Evolutionary conservation across 2,888 invertebrate species (phyloP).

Genomic region (Entomobrya proxima): DNA sequence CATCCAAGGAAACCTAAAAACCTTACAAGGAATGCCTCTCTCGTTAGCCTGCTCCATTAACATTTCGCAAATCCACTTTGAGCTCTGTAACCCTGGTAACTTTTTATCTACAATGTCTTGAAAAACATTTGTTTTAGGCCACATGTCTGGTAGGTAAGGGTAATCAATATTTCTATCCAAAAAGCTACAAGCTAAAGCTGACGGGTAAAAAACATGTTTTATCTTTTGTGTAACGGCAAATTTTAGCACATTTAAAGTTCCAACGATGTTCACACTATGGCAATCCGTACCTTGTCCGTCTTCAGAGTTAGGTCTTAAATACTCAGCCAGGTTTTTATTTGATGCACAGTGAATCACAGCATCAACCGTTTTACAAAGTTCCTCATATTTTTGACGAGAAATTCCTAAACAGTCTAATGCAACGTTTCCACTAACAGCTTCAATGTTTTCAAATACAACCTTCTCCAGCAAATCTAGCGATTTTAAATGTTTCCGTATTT

Average conservation of each 20-base stretch:
- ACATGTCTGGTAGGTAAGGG: not conserved
- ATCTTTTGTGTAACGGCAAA: not conserved
- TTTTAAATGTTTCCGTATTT: no score
- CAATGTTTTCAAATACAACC: no score
- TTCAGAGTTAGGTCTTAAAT: constrained; percentile 17
- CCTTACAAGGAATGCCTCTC: constrained; percentile 2
- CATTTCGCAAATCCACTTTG: not conserved
- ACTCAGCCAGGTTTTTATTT: constrained; percentile 20
- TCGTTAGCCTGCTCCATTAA: not conserved
- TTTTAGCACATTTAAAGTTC: not conserved
- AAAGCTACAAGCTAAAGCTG: not conserved
- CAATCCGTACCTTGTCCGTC: not conserved
- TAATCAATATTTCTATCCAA: not conserved
- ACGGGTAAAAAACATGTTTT: not conserved
- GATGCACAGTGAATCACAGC: constrained; percentile 37
- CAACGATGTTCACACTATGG: not conserved
- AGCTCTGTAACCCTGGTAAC: not conserved
- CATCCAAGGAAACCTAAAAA: not conserved
- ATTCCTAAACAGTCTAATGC: not conserved
- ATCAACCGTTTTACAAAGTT: not conserved
- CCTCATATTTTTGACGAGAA: not conserved
- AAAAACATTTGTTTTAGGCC: not conserved
- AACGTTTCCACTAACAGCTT: no score
- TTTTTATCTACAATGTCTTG: not conserved
- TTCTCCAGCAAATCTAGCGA: no score